A percentile compares a stretch with the other conserved stretches of the same genome.
These are phyloP conservation scores for Rapana venosa DNA, from an alignment of 2,888 invertebrate species.

Conservation along the genomic window DNA sequence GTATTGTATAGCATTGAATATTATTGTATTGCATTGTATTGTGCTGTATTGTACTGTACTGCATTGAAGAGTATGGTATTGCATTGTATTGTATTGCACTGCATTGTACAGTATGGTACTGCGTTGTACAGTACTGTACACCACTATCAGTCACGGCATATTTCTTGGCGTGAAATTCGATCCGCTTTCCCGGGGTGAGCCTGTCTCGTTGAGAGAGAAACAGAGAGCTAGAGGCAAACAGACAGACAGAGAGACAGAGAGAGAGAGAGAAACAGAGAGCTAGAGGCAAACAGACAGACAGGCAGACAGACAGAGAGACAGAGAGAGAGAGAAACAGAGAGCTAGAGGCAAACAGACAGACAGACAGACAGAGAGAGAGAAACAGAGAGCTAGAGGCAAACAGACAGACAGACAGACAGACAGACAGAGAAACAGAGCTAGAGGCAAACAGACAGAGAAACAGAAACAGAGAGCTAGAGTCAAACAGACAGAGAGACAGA, in stretches of 20 bases:
- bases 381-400: not conserved
- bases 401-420: not conserved
- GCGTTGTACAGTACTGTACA: too few species aligned
- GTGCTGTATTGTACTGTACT: too few species aligned
- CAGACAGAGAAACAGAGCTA: not conserved
- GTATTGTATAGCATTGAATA: too few species aligned
- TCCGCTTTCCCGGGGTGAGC: too few species aligned
- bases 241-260: not conserved
- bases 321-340: not conserved
- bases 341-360: not conserved
- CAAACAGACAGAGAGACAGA: not conserved
- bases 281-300: not conserved
- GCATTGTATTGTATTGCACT: too few species aligned
- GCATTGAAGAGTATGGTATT: too few species aligned
- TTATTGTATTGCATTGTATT: too few species aligned
- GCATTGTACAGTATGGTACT: too few species aligned
- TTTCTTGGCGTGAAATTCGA: too few species aligned
- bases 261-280: not conserved
- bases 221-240: not conserved
- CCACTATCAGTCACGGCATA: too few species aligned
- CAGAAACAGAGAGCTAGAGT: too few species aligned
- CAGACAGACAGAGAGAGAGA: not conserved
- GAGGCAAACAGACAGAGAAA: not conserved
- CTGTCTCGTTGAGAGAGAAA: not conserved
- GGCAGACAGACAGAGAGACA: not conserved